These are phyloP conservation scores for Scaptomyza pallida DNA, from an alignment of 1,140 invertebrate genomes.

Conservation along the genomic window DNA sequence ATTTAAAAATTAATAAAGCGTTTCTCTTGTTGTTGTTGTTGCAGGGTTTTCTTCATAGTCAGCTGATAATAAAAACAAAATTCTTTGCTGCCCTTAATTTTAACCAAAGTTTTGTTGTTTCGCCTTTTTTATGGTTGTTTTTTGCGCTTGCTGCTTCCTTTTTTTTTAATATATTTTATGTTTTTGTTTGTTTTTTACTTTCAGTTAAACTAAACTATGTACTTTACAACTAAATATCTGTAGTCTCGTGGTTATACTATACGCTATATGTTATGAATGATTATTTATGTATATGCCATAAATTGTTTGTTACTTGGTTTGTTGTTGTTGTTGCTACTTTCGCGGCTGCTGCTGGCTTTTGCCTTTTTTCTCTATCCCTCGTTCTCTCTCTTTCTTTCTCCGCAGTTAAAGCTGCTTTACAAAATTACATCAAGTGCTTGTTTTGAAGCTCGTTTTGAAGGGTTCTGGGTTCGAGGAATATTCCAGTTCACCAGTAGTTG, in stretches of 20 bases:
- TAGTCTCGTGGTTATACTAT: constrained; percentile 80
- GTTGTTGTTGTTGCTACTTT: constrained; percentile 24
- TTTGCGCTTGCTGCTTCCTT: constrained; percentile 25
- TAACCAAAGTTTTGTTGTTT: constrained; percentile 33
- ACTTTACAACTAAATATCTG: constrained; percentile 82
- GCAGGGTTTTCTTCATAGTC: constrained; percentile 11
- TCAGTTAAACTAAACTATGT: constrained; percentile 69
- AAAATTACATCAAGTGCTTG: neutral
- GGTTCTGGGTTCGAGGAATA: constrained; percentile 16
- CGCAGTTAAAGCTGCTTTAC: neutral
- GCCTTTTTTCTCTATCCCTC: neutral
- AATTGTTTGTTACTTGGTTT: constrained; percentile 40
- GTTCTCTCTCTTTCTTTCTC: neutral
- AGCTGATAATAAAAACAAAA: constrained; percentile 41
- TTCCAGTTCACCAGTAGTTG: constrained; percentile 26
- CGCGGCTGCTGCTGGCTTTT: constrained; percentile 17
- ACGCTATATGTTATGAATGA: constrained; percentile 81
- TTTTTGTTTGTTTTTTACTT: constrained; percentile 39
- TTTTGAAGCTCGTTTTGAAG: constrained; percentile 16
- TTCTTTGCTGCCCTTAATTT: constrained; percentile 42
- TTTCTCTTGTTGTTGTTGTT: constrained; percentile 35
- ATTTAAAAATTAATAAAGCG: constrained; percentile 80
- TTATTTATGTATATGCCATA: constrained; percentile 60
- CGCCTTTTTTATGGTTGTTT: constrained; percentile 10
- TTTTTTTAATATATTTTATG: constrained; percentile 24